Conservation (phyloP, 2,113 vertebrate genomes). For the Dicentrarchus labrax region DNA sequence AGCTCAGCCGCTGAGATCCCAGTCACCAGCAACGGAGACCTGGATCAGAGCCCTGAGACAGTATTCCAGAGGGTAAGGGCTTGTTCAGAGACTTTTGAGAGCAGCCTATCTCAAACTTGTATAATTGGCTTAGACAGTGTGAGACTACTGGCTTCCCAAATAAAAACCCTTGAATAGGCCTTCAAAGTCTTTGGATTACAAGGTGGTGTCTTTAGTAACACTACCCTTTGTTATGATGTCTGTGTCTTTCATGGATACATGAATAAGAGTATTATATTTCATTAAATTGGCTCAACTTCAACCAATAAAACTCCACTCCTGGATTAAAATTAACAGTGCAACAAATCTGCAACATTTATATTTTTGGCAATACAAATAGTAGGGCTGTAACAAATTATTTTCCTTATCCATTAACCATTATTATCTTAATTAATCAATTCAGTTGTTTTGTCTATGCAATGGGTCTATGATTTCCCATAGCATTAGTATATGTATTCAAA, state of each 20-base stretch:
- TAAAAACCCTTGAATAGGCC: neutral
- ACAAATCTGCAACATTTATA: neutral
- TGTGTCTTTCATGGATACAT: neutral
- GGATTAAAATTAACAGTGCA: neutral
- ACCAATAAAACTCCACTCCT: neutral
- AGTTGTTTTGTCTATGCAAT: no score
- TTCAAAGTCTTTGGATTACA: neutral
- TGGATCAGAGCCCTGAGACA: constrained; percentile 88
- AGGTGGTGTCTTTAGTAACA: neutral
- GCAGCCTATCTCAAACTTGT: neutral
- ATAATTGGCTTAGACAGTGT: neutral
- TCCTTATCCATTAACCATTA: neutral
- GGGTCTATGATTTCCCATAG: neutral
- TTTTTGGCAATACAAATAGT: neutral
- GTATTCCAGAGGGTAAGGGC: constrained; percentile 89
- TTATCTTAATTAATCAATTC: neutral
- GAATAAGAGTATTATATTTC: neutral
- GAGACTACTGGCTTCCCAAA: neutral
- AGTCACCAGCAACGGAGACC: constrained; percentile 95
- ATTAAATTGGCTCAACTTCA: neutral
- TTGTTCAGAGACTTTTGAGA: neutral
- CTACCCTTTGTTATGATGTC: neutral
- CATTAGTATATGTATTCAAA: neutral
- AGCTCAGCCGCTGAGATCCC: constrained; percentile 95
- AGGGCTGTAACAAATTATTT: neutral